Percentiles rank a stretch among this genome's conserved stretches.
These are phyloP conservation scores for Neoniphon sammara DNA, from an alignment of 2,797 vertebrate species.

Conservation along the genomic window DNA sequence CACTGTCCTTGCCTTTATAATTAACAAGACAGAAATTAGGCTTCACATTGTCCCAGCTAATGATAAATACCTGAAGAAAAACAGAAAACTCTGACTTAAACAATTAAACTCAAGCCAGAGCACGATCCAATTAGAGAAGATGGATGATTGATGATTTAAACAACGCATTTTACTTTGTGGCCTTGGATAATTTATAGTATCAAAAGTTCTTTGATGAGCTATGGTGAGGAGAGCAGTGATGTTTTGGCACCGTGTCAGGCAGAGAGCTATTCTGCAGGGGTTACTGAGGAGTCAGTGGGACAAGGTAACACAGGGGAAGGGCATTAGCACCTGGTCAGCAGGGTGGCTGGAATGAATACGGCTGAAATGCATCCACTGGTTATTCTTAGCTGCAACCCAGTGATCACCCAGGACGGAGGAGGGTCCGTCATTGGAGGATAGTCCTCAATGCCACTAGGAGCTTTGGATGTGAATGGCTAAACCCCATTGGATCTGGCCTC, in stretches of 20 bases:
- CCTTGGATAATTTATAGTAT: slow-evolving; percentile 42
- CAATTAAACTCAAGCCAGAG: not conserved
- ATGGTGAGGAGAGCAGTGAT: slow-evolving; percentile 22
- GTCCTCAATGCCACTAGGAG: slow-evolving; percentile 32
- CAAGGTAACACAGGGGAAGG: slow-evolving; percentile 57
- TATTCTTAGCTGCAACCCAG: slow-evolving; percentile 61
- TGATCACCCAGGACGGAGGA: slow-evolving; percentile 41
- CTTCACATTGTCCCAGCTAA: not conserved
- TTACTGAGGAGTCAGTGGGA: slow-evolving; percentile 41
- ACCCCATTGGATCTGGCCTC: slow-evolving; percentile 41
- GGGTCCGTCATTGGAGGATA: slow-evolving; percentile 37
- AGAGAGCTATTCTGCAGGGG: slow-evolving; percentile 26
- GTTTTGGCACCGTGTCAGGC: slow-evolving; percentile 18
- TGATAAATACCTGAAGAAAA: not conserved
- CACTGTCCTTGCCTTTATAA: not conserved
- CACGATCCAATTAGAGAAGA: not conserved
- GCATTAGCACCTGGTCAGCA: slow-evolving; percentile 55
- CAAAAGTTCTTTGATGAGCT: slow-evolving; percentile 36
- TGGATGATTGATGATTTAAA: slow-evolving; percentile 30
- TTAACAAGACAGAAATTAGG: not conserved
- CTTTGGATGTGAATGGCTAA: slow-evolving; percentile 33
- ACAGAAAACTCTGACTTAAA: not conserved
- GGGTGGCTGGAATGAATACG: slow-evolving; percentile 49
- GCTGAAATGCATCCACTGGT: slow-evolving; percentile 43
- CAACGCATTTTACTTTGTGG: slow-evolving; percentile 7